Evolutionary conservation across 2,888 invertebrate genomes (phyloP).

Genomic region (Drosophila eohydei): DNA sequence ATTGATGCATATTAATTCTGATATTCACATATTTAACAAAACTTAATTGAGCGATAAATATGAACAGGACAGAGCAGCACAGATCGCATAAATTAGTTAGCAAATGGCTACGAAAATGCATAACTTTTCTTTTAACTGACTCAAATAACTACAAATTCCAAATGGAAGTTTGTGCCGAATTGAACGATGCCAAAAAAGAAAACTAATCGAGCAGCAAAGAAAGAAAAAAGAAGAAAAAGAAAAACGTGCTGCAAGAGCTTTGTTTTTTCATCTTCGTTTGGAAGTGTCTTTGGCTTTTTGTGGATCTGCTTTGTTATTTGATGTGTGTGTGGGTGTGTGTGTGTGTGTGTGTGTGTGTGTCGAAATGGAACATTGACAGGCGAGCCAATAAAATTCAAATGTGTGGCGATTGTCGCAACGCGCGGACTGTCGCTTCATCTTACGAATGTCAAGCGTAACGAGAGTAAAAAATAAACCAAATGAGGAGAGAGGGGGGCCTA

Average conservation of each 20-base stretch:
- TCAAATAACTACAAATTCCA: neutral
- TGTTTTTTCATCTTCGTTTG: slow-evolving; percentile 20
- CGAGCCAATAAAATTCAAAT: slow-evolving; percentile 84
- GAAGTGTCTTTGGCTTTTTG: slow-evolving; percentile 14
- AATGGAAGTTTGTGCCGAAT: neutral
- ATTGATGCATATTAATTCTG: no score
- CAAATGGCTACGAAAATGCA: neutral
- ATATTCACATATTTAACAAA: neutral
- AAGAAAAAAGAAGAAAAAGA: neutral
- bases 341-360: slow-evolving; percentile 26
- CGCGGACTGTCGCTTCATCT: slow-evolving; percentile 73
- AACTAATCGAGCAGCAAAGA: slow-evolving; percentile 11
- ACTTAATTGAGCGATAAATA: neutral
- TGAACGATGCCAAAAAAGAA: slow-evolving; percentile 5
- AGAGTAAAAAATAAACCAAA: slow-evolving; percentile 49
- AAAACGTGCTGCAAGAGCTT: slow-evolving; percentile 15
- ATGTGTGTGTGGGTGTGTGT: slow-evolving; percentile 17
- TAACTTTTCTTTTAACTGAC: neutral
- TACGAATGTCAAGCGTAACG: slow-evolving; percentile 63
- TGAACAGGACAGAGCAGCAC: neutral
- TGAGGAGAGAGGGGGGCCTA: slow-evolving; percentile 22
- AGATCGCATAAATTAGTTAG: neutral
- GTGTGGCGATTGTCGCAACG: slow-evolving; percentile 78
- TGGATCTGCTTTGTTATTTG: slow-evolving; percentile 13
- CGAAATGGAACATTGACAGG: slow-evolving; percentile 76